phyloP scores from a whole-genome alignment of 2,113 vertebrate species.

The Cebus imitator region DNA sequence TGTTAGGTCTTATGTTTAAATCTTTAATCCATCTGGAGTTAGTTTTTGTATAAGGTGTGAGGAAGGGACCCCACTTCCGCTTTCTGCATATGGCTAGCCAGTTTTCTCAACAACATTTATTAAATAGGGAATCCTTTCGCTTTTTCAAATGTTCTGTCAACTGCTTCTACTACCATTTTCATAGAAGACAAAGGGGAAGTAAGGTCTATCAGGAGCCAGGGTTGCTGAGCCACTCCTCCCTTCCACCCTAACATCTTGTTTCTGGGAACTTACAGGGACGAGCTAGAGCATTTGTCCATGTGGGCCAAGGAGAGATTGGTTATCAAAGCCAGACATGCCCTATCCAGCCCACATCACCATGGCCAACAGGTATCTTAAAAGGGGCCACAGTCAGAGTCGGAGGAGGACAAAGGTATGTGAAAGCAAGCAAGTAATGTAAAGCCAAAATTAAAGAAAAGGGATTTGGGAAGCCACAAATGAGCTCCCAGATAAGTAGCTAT shows the following conservation, averaged over 20 bases:
- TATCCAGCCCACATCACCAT: accelerated
- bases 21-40: no score
- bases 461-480: background rate
- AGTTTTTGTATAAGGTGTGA: no score
- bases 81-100: no score
- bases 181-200: background rate
- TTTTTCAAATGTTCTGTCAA: background rate
- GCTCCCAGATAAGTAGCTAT: background rate
- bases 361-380: accelerated
- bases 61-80: no score
- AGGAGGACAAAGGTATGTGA: background rate
- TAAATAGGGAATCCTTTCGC: no score
- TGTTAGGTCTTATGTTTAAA: no score
- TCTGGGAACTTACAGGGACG: background rate
- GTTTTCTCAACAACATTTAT: no score
- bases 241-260: no score
- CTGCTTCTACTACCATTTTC: background rate
- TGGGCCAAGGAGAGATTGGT: background rate
- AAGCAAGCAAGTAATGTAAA: no score
- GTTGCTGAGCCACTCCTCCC: background rate
- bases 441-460: background rate
- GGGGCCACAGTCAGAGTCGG: no score
- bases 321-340: accelerated
- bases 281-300: background rate
- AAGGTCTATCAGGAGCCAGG: background rate